phyloP scores from a whole-genome alignment of 2,113 vertebrate species.

The Probosciger aterrimus region DNA sequence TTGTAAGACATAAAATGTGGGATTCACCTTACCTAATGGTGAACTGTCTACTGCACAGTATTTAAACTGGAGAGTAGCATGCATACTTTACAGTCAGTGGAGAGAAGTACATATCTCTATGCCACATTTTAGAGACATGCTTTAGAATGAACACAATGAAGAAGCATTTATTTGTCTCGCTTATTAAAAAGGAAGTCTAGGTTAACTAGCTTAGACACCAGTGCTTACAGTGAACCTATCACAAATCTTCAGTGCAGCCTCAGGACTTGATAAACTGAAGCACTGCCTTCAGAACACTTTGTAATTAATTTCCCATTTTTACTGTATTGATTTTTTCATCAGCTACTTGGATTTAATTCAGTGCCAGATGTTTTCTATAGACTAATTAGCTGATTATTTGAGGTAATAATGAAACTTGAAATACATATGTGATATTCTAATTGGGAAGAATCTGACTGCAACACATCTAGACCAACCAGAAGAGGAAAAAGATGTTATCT shows the following conservation, averaged over 20 bases:
- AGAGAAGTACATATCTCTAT: background rate
- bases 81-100: background rate
- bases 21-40: background rate
- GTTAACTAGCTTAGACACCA: background rate
- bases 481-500: background rate
- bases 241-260: background rate
- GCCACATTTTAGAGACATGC: background rate
- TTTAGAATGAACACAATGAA: background rate
- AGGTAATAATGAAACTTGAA: background rate
- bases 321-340: background rate
- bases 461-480: background rate
- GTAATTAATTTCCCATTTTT: background rate
- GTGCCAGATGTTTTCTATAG: background rate
- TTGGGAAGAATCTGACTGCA: background rate
- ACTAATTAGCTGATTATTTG: conserved; percentile 24
- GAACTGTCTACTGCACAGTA: background rate
- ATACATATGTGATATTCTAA: background rate
- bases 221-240: background rate
- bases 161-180: background rate
- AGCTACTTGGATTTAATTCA: background rate
- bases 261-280: background rate
- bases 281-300: background rate
- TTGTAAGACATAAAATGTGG: background rate
- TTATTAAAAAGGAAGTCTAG: background rate
- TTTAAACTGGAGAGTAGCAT: background rate